phyloP scores from a whole-genome alignment of 2,797 vertebrate genomes.

The Chelidonichthys spinosus region DNA sequence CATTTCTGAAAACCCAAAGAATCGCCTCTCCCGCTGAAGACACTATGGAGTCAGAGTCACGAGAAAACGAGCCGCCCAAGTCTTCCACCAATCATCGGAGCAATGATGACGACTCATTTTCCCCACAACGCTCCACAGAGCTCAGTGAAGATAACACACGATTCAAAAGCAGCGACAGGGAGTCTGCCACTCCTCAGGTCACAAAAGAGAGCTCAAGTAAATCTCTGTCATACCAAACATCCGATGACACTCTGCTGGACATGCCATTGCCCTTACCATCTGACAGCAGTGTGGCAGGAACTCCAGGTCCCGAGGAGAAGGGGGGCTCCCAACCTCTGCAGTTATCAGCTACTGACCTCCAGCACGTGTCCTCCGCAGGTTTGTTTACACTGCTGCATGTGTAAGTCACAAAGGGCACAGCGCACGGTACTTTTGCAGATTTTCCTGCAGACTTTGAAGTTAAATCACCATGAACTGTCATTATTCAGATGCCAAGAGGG shows the following conservation, averaged over 20 bases:
- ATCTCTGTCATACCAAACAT: conserved; percentile 58
- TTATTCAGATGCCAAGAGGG: conserved; percentile 65
- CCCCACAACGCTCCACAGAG: conserved; percentile 41
- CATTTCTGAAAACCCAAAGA: conserved; percentile 84
- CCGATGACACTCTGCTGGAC: conserved; percentile 63
- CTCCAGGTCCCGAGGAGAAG: conserved; percentile 42
- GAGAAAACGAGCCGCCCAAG: conserved; percentile 19
- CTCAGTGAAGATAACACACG: conserved; percentile 32
- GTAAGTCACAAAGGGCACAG: background rate
- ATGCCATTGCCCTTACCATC: conserved; percentile 55
- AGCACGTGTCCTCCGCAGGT: conserved; percentile 61
- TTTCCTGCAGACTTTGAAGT: background rate
- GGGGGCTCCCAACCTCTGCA: conserved; percentile 67
- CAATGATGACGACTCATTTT: conserved; percentile 30
- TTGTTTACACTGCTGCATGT: conserved; percentile 16
- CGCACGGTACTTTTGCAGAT: background rate
- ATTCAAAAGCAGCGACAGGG: conserved; percentile 32
- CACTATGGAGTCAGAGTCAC: conserved; percentile 16
- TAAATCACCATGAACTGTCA: conserved; percentile 12
- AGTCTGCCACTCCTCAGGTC: conserved; percentile 30
- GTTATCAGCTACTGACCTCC: conserved; percentile 59
- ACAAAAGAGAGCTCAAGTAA: conserved; percentile 39
- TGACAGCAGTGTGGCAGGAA: conserved; percentile 55
- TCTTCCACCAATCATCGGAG: background rate
- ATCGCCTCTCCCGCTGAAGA: conserved; percentile 24